phyloP scores from a whole-genome alignment of 64 coral and sea anemone species.

The Montipora efflorescens region DNA sequence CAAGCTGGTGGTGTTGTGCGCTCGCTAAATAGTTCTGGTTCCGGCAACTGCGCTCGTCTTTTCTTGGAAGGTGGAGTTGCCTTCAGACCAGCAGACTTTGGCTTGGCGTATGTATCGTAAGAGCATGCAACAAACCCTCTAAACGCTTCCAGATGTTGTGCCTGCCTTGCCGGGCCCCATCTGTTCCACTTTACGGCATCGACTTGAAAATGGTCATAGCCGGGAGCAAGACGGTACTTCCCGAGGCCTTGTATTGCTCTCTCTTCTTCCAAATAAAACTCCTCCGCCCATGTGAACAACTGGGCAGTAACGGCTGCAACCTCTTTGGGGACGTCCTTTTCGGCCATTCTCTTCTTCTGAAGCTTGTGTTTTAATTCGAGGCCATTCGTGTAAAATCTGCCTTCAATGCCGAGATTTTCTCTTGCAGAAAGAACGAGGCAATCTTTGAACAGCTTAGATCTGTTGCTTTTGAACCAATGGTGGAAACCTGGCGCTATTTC shows the following conservation, averaged over 20 bases:
- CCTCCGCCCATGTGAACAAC: conserved; percentile 11
- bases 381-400: conserved; percentile 53
- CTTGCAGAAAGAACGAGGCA: conserved; percentile 38
- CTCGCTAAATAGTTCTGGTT: conserved; percentile 24
- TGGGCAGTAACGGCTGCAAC: conserved; percentile 21
- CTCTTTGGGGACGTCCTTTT: conserved; percentile 34
- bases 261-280: conserved; percentile 20
- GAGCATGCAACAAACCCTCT: conserved; percentile 22
- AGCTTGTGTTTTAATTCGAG: conserved; percentile 62
- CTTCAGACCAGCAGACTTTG: conserved; percentile 38
- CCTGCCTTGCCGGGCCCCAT: conserved; percentile 32
- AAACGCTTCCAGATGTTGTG: not conserved
- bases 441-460: conserved; percentile 23
- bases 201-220: conserved; percentile 18
- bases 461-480: conserved; percentile 38
- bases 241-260: conserved; percentile 1
- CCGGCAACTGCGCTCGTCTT: conserved; percentile 36
- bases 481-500: conserved; percentile 53
- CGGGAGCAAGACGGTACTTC: not conserved
- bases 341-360: conserved; percentile 30
- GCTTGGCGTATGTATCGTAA: conserved; percentile 35
- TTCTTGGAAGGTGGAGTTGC: not conserved
- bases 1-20: conserved; percentile 3
- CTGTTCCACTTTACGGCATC: conserved; percentile 28
- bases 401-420: conserved; percentile 36